phyloP scores from a whole-genome alignment of 64 coral and sea anemone species.

The Pachyseris speciosa region DNA sequence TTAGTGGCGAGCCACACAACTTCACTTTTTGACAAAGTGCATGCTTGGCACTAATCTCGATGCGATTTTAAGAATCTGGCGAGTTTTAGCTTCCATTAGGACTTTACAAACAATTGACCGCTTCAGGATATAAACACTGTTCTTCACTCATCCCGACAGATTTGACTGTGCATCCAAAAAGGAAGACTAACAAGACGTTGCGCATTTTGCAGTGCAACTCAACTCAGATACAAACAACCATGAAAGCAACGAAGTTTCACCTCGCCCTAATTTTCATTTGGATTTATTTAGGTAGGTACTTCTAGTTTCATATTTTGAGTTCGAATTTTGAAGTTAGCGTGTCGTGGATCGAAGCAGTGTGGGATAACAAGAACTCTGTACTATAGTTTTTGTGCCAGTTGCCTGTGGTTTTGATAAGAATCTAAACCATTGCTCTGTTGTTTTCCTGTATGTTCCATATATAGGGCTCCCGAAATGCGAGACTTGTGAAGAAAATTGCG shows the following conservation, averaged over 20 bases:
- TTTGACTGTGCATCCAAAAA: background rate
- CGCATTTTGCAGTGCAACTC: background rate
- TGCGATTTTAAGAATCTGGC: conserved; percentile 49
- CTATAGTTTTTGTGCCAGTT: background rate
- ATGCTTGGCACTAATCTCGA: conserved; percentile 36
- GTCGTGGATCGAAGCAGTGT: background rate
- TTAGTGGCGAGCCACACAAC: conserved; percentile 42
- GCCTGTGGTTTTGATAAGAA: conserved; percentile 36
- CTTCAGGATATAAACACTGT: conserved; percentile 5
- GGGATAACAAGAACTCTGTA: background rate
- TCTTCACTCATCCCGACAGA: background rate
- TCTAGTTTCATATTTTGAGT: background rate
- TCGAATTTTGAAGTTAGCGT: background rate
- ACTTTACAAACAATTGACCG: conserved; percentile 40
- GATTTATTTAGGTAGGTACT: conserved; percentile 26
- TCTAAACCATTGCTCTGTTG: conserved; percentile 42
- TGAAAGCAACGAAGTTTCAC: background rate
- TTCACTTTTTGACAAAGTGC: conserved; percentile 54
- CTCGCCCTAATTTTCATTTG: background rate
- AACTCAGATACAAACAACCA: background rate
- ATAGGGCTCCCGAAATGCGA: conserved; percentile 36
- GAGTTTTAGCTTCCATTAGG: conserved; percentile 8
- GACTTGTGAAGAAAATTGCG: conserved; percentile 32
- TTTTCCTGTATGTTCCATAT: conserved; percentile 54
- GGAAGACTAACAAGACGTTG: background rate